Conservation (phyloP, 2,888 invertebrate genomes). For the Morpho helenor region DNA sequence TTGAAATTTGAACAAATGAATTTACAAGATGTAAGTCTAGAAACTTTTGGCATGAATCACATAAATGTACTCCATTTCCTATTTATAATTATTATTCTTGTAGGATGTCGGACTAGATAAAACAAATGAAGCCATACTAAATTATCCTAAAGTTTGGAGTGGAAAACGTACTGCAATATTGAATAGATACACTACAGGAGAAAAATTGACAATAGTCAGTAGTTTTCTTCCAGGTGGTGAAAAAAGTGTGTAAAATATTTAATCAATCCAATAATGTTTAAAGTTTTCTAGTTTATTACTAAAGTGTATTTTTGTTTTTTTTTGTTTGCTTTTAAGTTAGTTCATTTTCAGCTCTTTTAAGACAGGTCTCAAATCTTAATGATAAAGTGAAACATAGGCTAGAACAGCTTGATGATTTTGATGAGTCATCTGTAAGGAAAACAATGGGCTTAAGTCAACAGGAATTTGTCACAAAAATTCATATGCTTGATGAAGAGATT, state of each 20-base stretch:
- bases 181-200: constrained; percentile 94
- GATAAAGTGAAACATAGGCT: constrained; percentile 94
- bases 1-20: constrained; percentile 65
- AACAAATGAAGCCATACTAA: constrained; percentile 53
- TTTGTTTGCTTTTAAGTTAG: constrained; percentile 64
- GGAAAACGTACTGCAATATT: constrained; percentile 87
- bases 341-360: constrained; percentile 84
- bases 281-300: constrained; percentile 8
- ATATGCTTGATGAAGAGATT: constrained; percentile 94
- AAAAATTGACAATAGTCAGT: constrained; percentile 93
- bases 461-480: constrained; percentile 93
- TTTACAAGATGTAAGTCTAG: constrained; percentile 42
- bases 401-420: constrained; percentile 96
- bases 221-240: constrained; percentile 91
- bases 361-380: constrained; percentile 88
- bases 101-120: constrained; percentile 43
- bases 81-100: constrained; percentile 16
- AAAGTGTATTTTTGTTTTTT: constrained; percentile 27
- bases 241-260: constrained; percentile 77
- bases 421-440: constrained; percentile 92
- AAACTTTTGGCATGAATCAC: background rate
- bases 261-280: background rate
- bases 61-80: background rate
- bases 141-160: constrained; percentile 87
- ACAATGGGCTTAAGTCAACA: constrained; percentile 94